phyloP scores from a whole-genome alignment of 37 sponge, comb jelly and placozoan species.

The Tethya wilhelma region DNA sequence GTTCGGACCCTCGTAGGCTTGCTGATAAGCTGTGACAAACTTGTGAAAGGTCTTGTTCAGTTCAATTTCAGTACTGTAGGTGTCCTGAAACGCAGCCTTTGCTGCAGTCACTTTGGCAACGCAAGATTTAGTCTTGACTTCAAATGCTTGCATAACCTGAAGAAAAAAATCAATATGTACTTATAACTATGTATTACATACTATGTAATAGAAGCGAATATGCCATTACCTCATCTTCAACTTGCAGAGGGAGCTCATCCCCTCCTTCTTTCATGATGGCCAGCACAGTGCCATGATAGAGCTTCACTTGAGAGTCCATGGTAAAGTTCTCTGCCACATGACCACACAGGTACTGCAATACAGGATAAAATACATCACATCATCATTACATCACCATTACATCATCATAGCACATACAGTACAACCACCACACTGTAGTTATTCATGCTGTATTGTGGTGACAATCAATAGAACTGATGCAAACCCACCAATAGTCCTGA shows the following conservation, averaged over 20 bases:
- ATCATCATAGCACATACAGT: too few relatives aligned
- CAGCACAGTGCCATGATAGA: slow-evolving; percentile 11
- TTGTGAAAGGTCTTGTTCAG: slow-evolving; percentile 58
- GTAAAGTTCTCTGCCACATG: slow-evolving; percentile 10
- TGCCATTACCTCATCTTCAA: neutral
- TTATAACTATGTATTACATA: neutral
- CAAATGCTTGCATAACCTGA: neutral
- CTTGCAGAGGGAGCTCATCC: slow-evolving; percentile 3
- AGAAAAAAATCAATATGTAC: neutral
- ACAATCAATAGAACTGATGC: too few relatives aligned
- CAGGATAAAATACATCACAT: too few relatives aligned
- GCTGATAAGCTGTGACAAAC: slow-evolving; percentile 43
- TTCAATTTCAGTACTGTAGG: slow-evolving; percentile 34
- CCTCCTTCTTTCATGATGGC: neutral
- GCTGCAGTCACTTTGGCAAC: neutral
- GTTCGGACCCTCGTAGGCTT: slow-evolving; percentile 58
- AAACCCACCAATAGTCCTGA: too few relatives aligned
- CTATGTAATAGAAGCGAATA: neutral
- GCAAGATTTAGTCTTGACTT: neutral
- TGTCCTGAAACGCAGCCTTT: neutral
- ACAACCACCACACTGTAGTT: too few relatives aligned
- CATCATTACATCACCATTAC: too few relatives aligned
- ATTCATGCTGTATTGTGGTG: too few relatives aligned
- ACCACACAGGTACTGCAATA: too few relatives aligned
- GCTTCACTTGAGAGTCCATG: slow-evolving; percentile 9